phyloP scores from a whole-genome alignment of 2,888 invertebrate genomes.

The Hermaeophaga mercurialis region DNA sequence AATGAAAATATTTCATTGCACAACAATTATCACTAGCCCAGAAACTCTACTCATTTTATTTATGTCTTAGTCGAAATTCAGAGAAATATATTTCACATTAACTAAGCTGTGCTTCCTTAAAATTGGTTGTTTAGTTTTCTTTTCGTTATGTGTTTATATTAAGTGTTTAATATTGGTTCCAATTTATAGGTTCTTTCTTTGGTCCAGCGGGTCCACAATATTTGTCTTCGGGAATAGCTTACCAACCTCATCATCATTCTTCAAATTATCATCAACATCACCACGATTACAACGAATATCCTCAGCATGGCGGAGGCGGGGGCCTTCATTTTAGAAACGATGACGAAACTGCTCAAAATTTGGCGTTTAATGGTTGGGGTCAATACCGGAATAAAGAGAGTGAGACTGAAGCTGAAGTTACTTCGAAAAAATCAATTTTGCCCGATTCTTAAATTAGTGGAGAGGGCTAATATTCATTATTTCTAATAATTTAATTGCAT shows the following conservation, averaged over 20 bases:
- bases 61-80: too few species aligned
- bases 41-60: too few species aligned
- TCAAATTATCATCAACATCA: conserved; percentile 56
- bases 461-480: too few species aligned
- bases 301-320: conserved; percentile 47
- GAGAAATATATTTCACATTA: too few species aligned
- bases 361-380: conserved; percentile 76
- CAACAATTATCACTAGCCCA: too few species aligned
- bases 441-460: conserved; percentile 57
- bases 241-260: conserved; percentile 61
- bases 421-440: conserved; percentile 55
- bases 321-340: conserved; percentile 70
- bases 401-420: conserved; percentile 54
- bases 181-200: conserved; percentile 34
- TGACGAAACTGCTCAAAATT: conserved; percentile 63
- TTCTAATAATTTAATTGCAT: too few species aligned
- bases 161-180: too few species aligned
- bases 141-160: too few species aligned
- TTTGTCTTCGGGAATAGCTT: conserved; percentile 75
- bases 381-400: conserved; percentile 63
- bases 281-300: conserved; percentile 46
- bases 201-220: conserved; percentile 66
- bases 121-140: too few species aligned
- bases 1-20: too few species aligned
- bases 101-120: too few species aligned